phyloP scores from a whole-genome alignment of 1,140 invertebrate species.

The Orius laevigatus region DNA sequence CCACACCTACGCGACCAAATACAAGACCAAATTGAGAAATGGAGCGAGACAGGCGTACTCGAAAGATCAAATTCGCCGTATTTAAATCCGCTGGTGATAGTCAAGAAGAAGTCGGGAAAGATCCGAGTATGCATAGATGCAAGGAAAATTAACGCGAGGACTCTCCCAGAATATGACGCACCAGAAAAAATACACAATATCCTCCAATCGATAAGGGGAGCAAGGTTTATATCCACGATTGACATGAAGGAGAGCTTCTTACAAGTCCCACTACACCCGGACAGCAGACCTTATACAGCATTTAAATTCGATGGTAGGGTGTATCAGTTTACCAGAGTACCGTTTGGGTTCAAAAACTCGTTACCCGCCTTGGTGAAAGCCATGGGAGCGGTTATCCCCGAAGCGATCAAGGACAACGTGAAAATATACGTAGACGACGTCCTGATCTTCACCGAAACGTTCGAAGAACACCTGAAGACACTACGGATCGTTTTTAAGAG shows the following conservation, averaged over 20 bases:
- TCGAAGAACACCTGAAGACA: background rate
- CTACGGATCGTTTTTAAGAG: background rate
- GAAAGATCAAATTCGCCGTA: background rate
- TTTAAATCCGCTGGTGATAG: background rate
- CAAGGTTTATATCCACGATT: background rate
- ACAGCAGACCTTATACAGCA: background rate
- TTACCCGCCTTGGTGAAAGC: background rate
- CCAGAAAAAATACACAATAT: background rate
- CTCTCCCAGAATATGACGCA: background rate
- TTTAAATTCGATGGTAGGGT: background rate
- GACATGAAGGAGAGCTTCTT: background rate
- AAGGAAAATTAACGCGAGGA: background rate
- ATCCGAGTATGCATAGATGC: background rate
- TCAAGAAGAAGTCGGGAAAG: background rate
- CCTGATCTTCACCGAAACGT: background rate
- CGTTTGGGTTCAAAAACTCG: background rate
- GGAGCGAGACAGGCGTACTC: background rate
- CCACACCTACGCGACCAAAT: background rate
- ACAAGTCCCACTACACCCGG: background rate
- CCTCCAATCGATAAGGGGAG: no score
- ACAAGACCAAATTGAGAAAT: background rate
- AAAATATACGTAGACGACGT: background rate
- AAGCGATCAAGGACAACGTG: background rate
- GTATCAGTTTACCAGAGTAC: slow-evolving; percentile 1
- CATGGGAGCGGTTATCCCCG: background rate